Evolutionary conservation across 2,113 vertebrate genomes (phyloP).

Genomic region (Saiga tatarica): DNA sequence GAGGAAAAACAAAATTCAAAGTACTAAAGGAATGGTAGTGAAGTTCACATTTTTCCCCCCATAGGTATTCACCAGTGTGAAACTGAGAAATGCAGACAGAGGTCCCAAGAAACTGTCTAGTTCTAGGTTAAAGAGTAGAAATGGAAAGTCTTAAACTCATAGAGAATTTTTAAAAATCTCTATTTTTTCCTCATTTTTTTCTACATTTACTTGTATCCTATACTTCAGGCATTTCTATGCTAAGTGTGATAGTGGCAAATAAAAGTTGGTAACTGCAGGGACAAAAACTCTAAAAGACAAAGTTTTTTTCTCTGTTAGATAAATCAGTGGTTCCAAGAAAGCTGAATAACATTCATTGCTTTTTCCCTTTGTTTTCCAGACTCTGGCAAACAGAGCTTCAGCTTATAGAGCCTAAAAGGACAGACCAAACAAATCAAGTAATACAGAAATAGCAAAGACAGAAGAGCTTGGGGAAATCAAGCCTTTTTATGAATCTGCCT

Average conservation of each 20-base stretch:
- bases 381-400: neutral
- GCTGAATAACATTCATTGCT: fast-evolving
- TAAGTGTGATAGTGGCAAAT: neutral
- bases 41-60: neutral
- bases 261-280: too few species aligned
- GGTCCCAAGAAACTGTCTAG: fast-evolving
- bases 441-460: neutral
- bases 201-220: neutral
- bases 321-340: neutral
- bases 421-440: neutral
- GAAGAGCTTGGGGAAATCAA: neutral
- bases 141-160: neutral
- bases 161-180: neutral
- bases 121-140: neutral
- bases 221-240: too few species aligned
- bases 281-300: neutral
- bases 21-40: neutral
- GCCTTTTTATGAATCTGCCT: neutral
- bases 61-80: fast-evolving
- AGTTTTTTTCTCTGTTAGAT: fast-evolving
- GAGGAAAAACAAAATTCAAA: neutral
- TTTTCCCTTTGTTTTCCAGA: neutral
- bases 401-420: neutral
- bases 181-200: neutral
- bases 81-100: neutral